These are phyloP conservation scores for Cryptomyrus ogoouensis DNA, from an alignment of 2,113 vertebrate genomes.

Conservation along the genomic window DNA sequence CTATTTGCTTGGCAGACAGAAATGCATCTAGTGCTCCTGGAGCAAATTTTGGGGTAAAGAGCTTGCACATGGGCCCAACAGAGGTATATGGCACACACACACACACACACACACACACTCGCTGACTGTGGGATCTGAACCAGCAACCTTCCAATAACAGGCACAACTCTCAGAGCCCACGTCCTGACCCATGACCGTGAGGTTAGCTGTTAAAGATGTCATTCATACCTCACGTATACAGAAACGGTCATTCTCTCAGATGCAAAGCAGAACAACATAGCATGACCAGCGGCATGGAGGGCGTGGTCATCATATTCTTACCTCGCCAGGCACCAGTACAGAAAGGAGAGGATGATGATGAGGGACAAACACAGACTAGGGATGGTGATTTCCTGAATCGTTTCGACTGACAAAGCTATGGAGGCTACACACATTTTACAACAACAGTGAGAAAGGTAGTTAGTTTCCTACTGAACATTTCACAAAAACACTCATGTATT, in stretches of 20 bases:
- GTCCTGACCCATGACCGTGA: background rate
- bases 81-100: background rate
- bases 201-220: background rate
- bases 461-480: background rate
- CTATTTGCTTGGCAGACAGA: background rate
- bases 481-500: background rate
- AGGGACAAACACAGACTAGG: conserved; percentile 35
- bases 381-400: background rate
- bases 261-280: background rate
- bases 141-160: background rate
- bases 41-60: background rate
- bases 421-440: conserved; percentile 1
- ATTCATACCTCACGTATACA: background rate
- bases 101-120: background rate
- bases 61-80: background rate
- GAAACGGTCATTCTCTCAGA: background rate
- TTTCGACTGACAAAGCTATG: conserved; percentile 28
- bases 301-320: conserved; percentile 34
- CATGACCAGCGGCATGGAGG: background rate
- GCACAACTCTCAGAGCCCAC: background rate
- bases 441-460: background rate
- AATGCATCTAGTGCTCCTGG: background rate
- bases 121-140: background rate
- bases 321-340: conserved; percentile 38
- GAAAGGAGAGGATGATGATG: conserved; percentile 23